Base-by-base conservation (phyloP, 2,888 invertebrate genomes). In the Helobdella robusta region DNA sequence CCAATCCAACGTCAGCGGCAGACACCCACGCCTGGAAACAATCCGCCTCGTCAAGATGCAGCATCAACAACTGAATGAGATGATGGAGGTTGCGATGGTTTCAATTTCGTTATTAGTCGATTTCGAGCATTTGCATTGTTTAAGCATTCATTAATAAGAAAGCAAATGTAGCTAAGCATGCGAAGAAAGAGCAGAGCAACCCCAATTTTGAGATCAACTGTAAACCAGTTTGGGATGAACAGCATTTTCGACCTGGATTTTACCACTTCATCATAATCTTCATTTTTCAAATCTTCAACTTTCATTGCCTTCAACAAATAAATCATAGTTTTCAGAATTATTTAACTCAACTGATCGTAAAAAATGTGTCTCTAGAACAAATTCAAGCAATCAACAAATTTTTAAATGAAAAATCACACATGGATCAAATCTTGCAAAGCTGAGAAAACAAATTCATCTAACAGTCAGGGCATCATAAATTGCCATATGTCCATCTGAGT, bases 1-100 rank as follows among this genome's bases (percentile, higher is more conserved):
- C 86, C 72, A 97, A 84, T 0, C 92, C 94, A 30, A 91, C 89
- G 78, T 98, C 98, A 78, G 87, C 88, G 0, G 93, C 91, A 60
- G 95, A 93, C 2, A 98, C 92, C 98, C 98, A 99, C 0, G 98
- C 95, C 44, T 93, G 87, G 75, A 98, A 89, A 78, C 95, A 97
- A 78, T 98, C 98, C 0, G 89, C 89, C 81, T 98, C 98, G 78
- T 99, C 98, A 73, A 98, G 84, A 76, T 97, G 95, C 78, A 98
- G 91, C 8, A 95, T 95, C 74, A 97, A 83, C 89, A 97, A 90
- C 89, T 90, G 65, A 5, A 40, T n/a, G n/a, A n/a, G n/a, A n/a
- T n/a, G n/a, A n/a, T n/a, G n/a, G n/a, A 23, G 50, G 50, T 50
- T 50, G 50, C 4, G 18, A 23, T n/a, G 6, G n/a, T n/a, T n/a